These are phyloP conservation scores for Drosophila insularis DNA, from an alignment of 1,140 invertebrate species.

Conservation along the genomic window DNA sequence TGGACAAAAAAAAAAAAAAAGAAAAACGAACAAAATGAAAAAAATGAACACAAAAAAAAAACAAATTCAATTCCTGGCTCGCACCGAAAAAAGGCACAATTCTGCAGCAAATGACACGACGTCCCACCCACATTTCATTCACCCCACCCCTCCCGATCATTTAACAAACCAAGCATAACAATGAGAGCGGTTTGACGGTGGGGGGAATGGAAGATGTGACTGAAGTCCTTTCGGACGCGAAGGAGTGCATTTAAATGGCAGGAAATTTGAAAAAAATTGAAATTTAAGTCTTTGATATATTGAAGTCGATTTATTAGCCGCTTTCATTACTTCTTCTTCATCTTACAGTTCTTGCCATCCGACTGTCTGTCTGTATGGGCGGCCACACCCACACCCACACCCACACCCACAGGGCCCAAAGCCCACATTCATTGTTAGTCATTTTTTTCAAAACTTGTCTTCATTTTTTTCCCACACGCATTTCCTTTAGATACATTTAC, in stretches of 20 bases:
- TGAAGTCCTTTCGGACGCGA: conserved; percentile 48
- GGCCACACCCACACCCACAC: not conserved
- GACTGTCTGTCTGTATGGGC: not conserved
- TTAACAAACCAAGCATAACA: conserved; percentile 73
- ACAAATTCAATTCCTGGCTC: conserved; percentile 75
- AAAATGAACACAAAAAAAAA: conserved; percentile 38
- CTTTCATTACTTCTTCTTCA: conserved; percentile 39
- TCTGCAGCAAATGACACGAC: conserved; percentile 62
- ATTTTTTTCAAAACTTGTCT: conserved; percentile 42
- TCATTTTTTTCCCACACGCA: conserved; percentile 3
- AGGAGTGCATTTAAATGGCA: conserved; percentile 80
- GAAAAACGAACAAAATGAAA: conserved; percentile 32
- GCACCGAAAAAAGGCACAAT: conserved; percentile 61
- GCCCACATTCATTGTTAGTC: conserved; percentile 38
- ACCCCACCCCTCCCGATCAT: conserved; percentile 47
- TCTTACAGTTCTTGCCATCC: not conserved
- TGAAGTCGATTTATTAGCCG: conserved; percentile 71
- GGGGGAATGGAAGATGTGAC: not conserved
- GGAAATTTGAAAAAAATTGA: conserved; percentile 81
- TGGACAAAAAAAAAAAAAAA: conserved; percentile 37
- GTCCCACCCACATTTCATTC: conserved; percentile 13
- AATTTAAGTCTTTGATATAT: conserved; percentile 81
- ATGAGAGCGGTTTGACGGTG: conserved; percentile 20
- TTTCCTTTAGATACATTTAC: not conserved
- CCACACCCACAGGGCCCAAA: not conserved